Evolutionary conservation across 2,888 invertebrate genomes (phyloP), one percentile per base, ranked within the genome.

Genomic region (Cheilosia impressa): DNA sequence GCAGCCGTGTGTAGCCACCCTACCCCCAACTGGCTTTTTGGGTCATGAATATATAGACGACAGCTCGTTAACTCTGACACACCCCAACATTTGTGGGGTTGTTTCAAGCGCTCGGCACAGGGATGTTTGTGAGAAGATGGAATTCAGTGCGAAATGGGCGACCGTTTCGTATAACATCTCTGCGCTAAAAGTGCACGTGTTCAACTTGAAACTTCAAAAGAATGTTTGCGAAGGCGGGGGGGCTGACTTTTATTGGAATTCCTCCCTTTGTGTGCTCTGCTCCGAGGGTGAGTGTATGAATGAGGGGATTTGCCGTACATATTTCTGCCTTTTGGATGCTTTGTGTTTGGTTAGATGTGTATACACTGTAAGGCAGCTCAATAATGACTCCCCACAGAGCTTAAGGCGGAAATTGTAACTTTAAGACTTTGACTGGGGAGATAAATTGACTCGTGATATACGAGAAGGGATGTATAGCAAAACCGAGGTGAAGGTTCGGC

Each of bases 21-120:
- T 77, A 57, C 43, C 72, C 62, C 72, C 50, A 50, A 55, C 65
- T 80, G 81, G 79, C 83, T 87, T 87, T 79, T 77, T 72, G 88
- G 89, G 90, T 90, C 91, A 91, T 91, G 91, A 91, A 91, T 91
- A 91, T 89, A 91, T 90, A 89, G 63, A 72, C 52, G 68, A 77
- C 78, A 90, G 90, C 91, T 91, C 91, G 91, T 91, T 91, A 91
- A 89, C 89, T 90, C 88, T 76, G 90, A 89, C 89, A 89, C 89
- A 89, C 89, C 89, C 89, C 91, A 90, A 89, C 89, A 89, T 89
- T 90, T 89, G 89, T 90, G 90, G 90, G 91, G 90, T 90, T 88
- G 90, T 90, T 90, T 78, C 62, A n/a, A 87, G 73, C 60, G 34
- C 85, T 58, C 27, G 72, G 22, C 24, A 3, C 85, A 85, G 85